phyloP scores from a whole-genome alignment of 2,888 invertebrate species.

The Dione juno region DNA sequence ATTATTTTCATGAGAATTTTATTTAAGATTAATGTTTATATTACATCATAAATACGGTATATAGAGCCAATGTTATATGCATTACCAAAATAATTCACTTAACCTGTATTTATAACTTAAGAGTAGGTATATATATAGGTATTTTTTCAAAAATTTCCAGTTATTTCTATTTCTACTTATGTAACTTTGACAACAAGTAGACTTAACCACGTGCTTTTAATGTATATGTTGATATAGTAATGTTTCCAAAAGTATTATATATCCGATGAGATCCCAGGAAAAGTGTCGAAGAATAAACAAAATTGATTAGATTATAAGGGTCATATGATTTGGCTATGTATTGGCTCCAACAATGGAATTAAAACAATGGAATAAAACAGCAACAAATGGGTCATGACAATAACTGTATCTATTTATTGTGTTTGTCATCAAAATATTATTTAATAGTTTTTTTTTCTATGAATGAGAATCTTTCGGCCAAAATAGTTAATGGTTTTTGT shows the following conservation, averaged over 20 bases:
- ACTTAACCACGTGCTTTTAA: background rate
- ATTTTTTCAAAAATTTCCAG: too few relatives aligned
- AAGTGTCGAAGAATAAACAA: slow-evolving; percentile 71
- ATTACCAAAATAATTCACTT: too few relatives aligned
- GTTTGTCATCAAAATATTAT: background rate
- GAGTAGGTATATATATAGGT: too few relatives aligned
- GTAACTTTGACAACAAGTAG: too few relatives aligned
- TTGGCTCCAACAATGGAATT: slow-evolving; percentile 52
- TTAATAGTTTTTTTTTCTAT: background rate
- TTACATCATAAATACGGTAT: too few relatives aligned
- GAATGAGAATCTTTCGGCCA: background rate
- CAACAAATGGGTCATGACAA: slow-evolving; percentile 54
- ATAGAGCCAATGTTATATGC: too few relatives aligned
- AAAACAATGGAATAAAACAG: slow-evolving; percentile 76
- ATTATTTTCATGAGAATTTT: too few relatives aligned
- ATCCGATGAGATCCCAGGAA: slow-evolving; percentile 73
- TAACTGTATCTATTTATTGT: slow-evolving; percentile 15
- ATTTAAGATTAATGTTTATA: too few relatives aligned
- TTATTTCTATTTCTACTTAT: too few relatives aligned
- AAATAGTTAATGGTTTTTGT: too few relatives aligned
- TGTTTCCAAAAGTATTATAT: slow-evolving; percentile 57
- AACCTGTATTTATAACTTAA: too few relatives aligned
- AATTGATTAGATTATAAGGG: slow-evolving; percentile 66
- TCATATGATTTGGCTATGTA: slow-evolving; percentile 56
- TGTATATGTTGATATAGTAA: slow-evolving; percentile 34